Base-by-base conservation (phyloP, 2,888 invertebrate genomes). In the Liopterus haemorrhoidalis region DNA sequence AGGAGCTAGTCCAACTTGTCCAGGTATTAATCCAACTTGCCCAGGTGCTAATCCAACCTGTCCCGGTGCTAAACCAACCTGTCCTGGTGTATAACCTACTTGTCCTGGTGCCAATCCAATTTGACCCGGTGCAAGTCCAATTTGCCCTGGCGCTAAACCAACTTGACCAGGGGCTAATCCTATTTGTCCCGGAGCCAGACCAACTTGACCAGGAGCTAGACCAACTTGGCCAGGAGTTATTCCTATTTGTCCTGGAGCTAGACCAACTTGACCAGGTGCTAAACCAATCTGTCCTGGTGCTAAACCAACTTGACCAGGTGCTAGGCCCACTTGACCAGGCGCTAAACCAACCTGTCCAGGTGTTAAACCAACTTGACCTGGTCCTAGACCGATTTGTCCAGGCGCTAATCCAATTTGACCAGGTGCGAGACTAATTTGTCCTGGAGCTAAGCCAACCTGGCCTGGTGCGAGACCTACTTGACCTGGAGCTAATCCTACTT, bases 81-180 rank as follows among this genome's bases (percentile, higher is more conserved):
- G 39, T 1, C 46, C 42, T 9, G 49, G 45, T 21, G 38, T 44
- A 27, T 27, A 40, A 4, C 12, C 14, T 33, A 46, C 49, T 32
- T 25, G 24, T 12, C 51, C 57, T 27, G 51, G 38, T 16, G 36
- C 41, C 12, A 52, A 51, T 5, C 49, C 31, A 46, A 54, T 40
- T 32, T 52, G 45, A 43, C 47, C 55, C 18, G 48, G 33, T 20
- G 44, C 45, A 28, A 49, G 47, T 9, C 40, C 47, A 4, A 52
- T 41, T 25, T 32, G 28, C 4, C 14, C 25, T 12, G 30, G 35
- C 6, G 43, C 48, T 4, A 44, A 41, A 30, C 32, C 39, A 9
- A 16, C 28, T 4, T 12, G 36, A 1, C 4, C 36, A 4, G 12
- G 19, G 5, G 19, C 36, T n/a, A 21, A 18, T 11, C 12, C 12